A percentile compares a stretch with the other conserved stretches of the same genome.
Conservation (phyloP, 2,888 invertebrate genomes). For the Callinectes sapidus region DNA sequence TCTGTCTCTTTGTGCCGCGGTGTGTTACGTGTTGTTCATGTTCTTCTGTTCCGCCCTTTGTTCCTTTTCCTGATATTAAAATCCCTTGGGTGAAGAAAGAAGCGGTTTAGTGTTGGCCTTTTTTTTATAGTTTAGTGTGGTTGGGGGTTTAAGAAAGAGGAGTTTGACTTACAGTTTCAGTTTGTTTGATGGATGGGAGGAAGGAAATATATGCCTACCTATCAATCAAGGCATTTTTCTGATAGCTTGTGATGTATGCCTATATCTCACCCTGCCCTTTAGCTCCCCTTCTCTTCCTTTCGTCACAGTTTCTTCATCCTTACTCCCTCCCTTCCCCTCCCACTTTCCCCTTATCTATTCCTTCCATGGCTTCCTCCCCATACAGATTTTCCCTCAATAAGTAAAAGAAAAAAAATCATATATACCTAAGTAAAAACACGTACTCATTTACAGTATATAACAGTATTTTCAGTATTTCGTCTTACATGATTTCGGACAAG, state of each 20-base stretch:
- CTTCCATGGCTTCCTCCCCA: background rate
- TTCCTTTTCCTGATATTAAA: background rate
- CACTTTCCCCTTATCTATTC: background rate
- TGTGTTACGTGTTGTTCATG: background rate
- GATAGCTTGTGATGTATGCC: background rate
- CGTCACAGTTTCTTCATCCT: background rate
- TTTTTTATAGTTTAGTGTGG: background rate
- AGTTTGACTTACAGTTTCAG: conserved; percentile 26
- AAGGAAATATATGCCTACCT: conserved; percentile 31
- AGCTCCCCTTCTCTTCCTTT: background rate
- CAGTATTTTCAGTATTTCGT: background rate
- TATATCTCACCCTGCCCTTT: background rate
- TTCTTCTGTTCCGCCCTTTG: background rate
- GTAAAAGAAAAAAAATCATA: background rate
- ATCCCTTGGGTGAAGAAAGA: background rate
- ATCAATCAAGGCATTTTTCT: conserved; percentile 37
- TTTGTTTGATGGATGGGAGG: conserved; percentile 41
- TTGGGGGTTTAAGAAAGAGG: background rate
- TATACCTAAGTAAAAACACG: background rate
- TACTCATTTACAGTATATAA: background rate
- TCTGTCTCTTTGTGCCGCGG: background rate
- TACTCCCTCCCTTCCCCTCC: background rate
- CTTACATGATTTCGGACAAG: conserved; percentile 44
- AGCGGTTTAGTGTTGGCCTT: background rate
- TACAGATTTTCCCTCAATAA: background rate